A percentile compares a stretch with the other conserved stretches of the same genome.
phyloP scores from a whole-genome alignment of 2,797 vertebrate species.

The Amazona ochrocephala region DNA sequence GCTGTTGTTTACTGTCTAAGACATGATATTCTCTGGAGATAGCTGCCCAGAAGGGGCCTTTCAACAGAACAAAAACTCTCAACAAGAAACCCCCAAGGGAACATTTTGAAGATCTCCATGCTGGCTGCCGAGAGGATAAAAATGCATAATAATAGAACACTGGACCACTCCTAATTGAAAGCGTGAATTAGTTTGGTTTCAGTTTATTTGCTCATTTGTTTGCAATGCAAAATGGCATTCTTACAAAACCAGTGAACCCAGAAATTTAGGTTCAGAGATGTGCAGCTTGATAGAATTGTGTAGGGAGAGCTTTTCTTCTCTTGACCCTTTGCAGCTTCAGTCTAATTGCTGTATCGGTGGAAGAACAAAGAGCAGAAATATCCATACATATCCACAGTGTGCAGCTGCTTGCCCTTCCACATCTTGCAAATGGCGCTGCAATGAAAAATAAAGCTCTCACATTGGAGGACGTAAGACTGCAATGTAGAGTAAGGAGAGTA shows the following conservation, averaged over 20 bases:
- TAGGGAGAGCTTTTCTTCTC: constrained; percentile 27
- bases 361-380: constrained; percentile 49
- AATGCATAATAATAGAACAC: background rate
- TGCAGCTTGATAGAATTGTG: background rate
- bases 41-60: background rate
- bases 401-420: constrained; percentile 50
- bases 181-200: background rate
- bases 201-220: background rate
- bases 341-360: background rate
- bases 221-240: background rate
- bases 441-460: background rate
- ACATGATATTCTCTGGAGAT: background rate
- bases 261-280: background rate
- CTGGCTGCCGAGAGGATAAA: background rate
- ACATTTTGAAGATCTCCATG: background rate
- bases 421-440: background rate
- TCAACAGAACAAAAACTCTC: background rate
- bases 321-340: background rate
- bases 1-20: constrained; percentile 7
- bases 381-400: background rate
- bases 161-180: background rate
- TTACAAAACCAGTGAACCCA: background rate
- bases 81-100: background rate
- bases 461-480: background rate
- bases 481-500: constrained; percentile 14